phyloP scores from a whole-genome alignment of 2,888 invertebrate species.

The Helicoverpa assulta region DNA sequence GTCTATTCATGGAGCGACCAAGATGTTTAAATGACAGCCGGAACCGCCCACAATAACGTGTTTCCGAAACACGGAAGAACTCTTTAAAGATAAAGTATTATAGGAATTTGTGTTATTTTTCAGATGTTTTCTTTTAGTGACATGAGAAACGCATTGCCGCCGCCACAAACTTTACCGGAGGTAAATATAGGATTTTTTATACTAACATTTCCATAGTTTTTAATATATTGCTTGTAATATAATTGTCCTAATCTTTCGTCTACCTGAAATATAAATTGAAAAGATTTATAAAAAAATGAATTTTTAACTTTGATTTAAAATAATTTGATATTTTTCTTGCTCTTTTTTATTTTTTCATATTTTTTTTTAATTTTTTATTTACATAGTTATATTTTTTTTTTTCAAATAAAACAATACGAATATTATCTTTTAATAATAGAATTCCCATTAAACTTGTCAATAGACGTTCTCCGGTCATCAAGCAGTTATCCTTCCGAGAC shows the following conservation, averaged over 20 bases:
- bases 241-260: neutral
- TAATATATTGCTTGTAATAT: neutral
- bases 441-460: slow-evolving; percentile 35
- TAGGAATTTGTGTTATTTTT: slow-evolving; percentile 29
- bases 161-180: slow-evolving; percentile 47
- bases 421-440: neutral
- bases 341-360: no score
- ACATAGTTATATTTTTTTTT: no score
- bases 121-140: slow-evolving; percentile 68
- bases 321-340: no score
- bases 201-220: neutral
- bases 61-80: no score
- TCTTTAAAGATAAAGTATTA: neutral
- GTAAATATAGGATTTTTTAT: slow-evolving; percentile 33
- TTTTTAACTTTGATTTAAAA: no score
- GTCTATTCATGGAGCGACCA: no score
- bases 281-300: no score
- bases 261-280: no score
- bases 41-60: neutral
- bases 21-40: no score
- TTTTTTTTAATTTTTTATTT: no score
- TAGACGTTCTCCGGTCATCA: slow-evolving; percentile 32
- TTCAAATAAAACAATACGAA: no score
- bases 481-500: slow-evolving; percentile 13
- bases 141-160: slow-evolving; percentile 69